These are phyloP conservation scores for Apotomis turbidana DNA, from an alignment of 2,888 invertebrate genomes.

Conservation along the genomic window DNA sequence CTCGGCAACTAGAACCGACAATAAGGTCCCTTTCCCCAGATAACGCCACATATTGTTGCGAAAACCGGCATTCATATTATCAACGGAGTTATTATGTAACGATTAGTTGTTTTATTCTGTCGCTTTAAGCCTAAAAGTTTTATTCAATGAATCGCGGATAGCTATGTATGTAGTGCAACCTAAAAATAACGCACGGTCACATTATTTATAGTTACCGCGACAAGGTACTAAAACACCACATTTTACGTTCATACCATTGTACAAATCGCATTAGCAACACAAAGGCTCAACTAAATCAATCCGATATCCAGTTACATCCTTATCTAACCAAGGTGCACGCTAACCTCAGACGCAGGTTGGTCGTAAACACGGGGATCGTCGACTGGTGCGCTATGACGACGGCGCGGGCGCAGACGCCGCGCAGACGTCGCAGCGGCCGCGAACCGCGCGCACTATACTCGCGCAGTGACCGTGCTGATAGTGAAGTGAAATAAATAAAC, in stretches of 20 bases:
- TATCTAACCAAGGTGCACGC: background rate
- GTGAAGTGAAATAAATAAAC: constrained; percentile 24
- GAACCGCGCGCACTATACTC: constrained; percentile 54
- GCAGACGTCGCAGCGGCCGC: constrained; percentile 64
- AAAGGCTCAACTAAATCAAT: background rate
- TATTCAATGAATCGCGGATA: no score
- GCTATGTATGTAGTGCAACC: no score
- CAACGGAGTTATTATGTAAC: no score
- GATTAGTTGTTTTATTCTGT: no score
- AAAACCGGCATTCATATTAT: no score
- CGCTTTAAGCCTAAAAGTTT: no score
- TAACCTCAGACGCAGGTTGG: constrained; percentile 26
- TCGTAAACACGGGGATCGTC: constrained; percentile 51
- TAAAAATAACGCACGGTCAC: no score
- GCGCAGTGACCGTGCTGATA: constrained; percentile 40
- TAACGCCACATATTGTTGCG: no score
- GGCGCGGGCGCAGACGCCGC: constrained; percentile 60
- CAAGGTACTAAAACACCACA: background rate
- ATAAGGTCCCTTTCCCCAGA: no score
- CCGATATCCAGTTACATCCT: background rate
- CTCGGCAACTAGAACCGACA: no score
- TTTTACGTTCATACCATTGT: background rate
- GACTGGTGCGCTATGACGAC: constrained; percentile 49
- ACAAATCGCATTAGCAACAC: background rate
- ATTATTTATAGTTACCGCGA: no score